Conservation (phyloP, 2,888 invertebrate species). For the Helicoverpa assulta region DNA sequence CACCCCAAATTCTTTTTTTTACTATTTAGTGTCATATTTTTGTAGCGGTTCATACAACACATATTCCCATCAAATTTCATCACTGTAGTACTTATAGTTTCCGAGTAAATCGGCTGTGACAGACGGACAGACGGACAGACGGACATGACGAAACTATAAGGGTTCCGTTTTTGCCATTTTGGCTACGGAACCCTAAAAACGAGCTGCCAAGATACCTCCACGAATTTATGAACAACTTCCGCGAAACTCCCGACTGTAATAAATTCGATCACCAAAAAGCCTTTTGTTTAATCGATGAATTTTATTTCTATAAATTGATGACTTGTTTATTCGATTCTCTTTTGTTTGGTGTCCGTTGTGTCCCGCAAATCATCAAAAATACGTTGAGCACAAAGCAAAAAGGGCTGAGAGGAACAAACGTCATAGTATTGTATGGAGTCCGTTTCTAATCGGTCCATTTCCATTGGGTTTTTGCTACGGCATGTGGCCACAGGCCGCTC, state of each 20-base stretch:
- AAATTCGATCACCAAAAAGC: conserved; percentile 52
- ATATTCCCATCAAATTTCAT: too few relatives aligned
- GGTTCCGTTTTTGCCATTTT: too few relatives aligned
- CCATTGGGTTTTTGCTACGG: conserved; percentile 86
- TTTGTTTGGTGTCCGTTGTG: conserved; percentile 69
- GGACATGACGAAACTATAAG: too few relatives aligned
- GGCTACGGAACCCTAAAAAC: too few relatives aligned
- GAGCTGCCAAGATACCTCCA: conserved; percentile 49
- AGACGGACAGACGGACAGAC: too few relatives aligned
- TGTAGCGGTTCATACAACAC: too few relatives aligned
- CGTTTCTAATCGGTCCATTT: conserved; percentile 88
- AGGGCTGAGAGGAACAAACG: conserved; percentile 80
- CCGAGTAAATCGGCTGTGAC: too few relatives aligned
- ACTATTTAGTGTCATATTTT: too few relatives aligned
- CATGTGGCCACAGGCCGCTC: conserved; percentile 82
- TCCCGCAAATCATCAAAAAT: conserved; percentile 81
- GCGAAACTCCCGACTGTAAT: conserved; percentile 46
- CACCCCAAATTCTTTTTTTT: too few relatives aligned
- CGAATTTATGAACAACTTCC: conserved; percentile 50
- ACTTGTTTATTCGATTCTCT: conserved; percentile 67
- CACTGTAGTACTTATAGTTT: too few relatives aligned
- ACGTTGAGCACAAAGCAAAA: conserved; percentile 77
- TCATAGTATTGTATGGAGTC: conserved; percentile 80
- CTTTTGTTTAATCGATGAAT: conserved; percentile 55
- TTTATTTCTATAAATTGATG: conserved; percentile 68